A percentile compares a stretch with the other conserved stretches of the same genome.
phyloP scores from a whole-genome alignment of 2,888 invertebrate species.

The Leptarthrus brevirostris region DNA sequence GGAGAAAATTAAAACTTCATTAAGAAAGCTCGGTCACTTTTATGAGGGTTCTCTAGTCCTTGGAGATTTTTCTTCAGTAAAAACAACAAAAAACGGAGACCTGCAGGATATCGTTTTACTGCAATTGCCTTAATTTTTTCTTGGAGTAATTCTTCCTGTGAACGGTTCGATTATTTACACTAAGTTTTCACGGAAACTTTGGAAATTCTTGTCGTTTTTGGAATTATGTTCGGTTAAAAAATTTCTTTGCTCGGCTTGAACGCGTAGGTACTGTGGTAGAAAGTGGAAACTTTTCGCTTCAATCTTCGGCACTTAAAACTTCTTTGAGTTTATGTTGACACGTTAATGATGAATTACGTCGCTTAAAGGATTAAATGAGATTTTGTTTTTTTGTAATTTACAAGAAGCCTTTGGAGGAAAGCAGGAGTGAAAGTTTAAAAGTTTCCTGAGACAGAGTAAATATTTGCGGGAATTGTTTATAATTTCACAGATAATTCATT shows the following conservation, averaged over 20 bases:
- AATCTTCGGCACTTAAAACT: background rate
- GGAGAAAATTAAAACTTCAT: background rate
- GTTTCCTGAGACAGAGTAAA: too few relatives aligned
- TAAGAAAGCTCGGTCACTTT: background rate
- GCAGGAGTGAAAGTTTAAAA: too few relatives aligned
- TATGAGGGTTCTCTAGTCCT: background rate
- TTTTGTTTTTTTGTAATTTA: background rate
- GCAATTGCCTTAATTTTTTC: too few relatives aligned
- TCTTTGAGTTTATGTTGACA: slow-evolving; percentile 1
- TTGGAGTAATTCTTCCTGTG: background rate
- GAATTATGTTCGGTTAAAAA: background rate
- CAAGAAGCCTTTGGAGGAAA: too few relatives aligned
- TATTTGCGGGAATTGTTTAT: too few relatives aligned
- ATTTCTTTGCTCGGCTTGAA: too few relatives aligned
- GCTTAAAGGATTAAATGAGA: background rate
- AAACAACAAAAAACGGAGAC: too few relatives aligned
- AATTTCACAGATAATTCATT: too few relatives aligned
- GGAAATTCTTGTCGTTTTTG: background rate
- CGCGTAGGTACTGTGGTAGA: too few relatives aligned
- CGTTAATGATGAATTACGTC: slow-evolving; percentile 17
- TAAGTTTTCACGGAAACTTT: background rate
- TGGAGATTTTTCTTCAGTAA: too few relatives aligned
- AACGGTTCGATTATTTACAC: background rate
- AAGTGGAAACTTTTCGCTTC: background rate
- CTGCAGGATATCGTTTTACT: too few relatives aligned